Percentiles rank a stretch among this genome's conserved stretches.
These are phyloP conservation scores for Atta cephalotes DNA, from an alignment of 1,140 invertebrate species.

Conservation along the genomic window DNA sequence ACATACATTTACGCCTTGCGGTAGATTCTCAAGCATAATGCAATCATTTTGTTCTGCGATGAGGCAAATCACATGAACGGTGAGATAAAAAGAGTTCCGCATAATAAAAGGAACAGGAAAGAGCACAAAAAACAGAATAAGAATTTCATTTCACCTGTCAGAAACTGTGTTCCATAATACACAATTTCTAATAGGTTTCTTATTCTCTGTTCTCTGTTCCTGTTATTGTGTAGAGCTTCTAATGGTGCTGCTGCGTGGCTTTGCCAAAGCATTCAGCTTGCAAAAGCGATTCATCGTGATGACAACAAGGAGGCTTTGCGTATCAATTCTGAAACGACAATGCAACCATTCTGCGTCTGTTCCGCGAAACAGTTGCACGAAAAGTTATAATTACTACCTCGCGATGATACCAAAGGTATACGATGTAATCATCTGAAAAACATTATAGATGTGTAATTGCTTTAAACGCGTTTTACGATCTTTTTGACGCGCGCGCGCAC, in stretches of 20 bases:
- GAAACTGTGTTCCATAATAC: too few relatives aligned
- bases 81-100: not conserved
- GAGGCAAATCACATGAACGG: not conserved
- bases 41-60: conserved; percentile 9
- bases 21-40: conserved; percentile 47
- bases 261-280: too few relatives aligned
- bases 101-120: too few relatives aligned
- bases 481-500: not conserved
- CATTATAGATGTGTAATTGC: conserved; percentile 19
- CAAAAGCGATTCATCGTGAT: not conserved
- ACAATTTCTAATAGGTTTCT: too few relatives aligned
- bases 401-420: conserved; percentile 71
- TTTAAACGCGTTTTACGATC: conserved; percentile 14
- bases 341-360: not conserved
- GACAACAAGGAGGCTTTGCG: not conserved
- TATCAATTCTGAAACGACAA: conserved; percentile 16
- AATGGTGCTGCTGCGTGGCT: not conserved
- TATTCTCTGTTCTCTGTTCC: too few relatives aligned
- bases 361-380: conserved; percentile 15
- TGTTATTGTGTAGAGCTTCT: too few relatives aligned
- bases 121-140: too few relatives aligned
- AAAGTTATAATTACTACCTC: conserved; percentile 64
- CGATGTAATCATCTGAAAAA: conserved; percentile 48
- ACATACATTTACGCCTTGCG: conserved; percentile 37
- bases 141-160: too few relatives aligned